phyloP scores from a whole-genome alignment of 2,888 invertebrate species.

The Drosophila ezoana region DNA sequence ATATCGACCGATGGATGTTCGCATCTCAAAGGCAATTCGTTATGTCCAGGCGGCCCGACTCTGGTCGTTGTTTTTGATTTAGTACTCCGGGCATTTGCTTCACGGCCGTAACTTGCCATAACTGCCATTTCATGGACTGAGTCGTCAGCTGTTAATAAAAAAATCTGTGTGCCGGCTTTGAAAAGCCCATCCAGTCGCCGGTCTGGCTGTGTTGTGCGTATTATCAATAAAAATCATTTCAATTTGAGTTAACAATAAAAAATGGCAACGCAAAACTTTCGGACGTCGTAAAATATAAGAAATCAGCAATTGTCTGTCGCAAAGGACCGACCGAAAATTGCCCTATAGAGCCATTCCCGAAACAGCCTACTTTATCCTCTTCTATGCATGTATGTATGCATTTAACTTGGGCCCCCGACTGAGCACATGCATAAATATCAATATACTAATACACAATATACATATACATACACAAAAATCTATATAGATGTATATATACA shows the following conservation, averaged over 20 bases:
- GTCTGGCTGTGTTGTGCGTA: constrained; percentile 11
- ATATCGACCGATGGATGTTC: constrained; percentile 7
- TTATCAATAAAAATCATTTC: constrained; percentile 71
- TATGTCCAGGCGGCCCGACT: neutral
- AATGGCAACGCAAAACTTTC: constrained; percentile 50
- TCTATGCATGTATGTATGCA: too few relatives aligned
- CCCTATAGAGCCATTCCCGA: constrained; percentile 1
- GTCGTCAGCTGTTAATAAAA: neutral
- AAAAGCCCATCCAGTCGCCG: constrained; percentile 18
- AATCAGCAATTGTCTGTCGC: constrained; percentile 9
- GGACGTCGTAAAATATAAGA: constrained; percentile 26
- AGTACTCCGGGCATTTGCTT: constrained; percentile 16
- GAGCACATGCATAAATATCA: constrained; percentile 11
- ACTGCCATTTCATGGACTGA: constrained; percentile 29
- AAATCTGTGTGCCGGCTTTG: neutral
- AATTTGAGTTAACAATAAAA: constrained; percentile 70
- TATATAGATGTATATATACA: neutral
- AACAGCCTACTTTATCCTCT: neutral
- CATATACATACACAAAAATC: too few relatives aligned
- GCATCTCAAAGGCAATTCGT: neutral
- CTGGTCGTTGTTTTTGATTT: constrained; percentile 54
- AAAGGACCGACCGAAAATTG: neutral
- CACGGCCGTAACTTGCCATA: constrained; percentile 13
- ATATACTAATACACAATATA: neutral
- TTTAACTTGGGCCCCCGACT: neutral